phyloP scores from a whole-genome alignment of 2,888 invertebrate genomes.

The Stenolophus ochropezus region DNA sequence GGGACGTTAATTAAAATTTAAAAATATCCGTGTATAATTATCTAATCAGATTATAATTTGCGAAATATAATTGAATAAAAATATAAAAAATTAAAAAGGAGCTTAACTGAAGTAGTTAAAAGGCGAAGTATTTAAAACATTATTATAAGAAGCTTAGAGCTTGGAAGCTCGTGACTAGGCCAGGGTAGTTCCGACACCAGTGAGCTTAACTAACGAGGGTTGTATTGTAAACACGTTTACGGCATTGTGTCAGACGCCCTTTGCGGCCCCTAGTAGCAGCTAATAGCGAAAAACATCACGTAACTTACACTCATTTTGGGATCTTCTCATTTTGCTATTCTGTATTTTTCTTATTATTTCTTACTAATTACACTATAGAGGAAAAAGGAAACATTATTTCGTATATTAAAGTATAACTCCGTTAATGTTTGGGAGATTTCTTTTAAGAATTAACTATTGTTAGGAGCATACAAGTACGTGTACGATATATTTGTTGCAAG shows the following conservation, averaged over 20 bases:
- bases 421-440: no score
- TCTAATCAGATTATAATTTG: slow-evolving; percentile 6
- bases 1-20: no score
- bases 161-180: slow-evolving; percentile 10
- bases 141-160: slow-evolving; percentile 53
- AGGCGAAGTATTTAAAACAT: slow-evolving; percentile 8
- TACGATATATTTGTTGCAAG: no score
- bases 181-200: slow-evolving; percentile 8
- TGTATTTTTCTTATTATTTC: background rate
- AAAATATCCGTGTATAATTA: no score
- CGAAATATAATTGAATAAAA: background rate
- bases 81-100: background rate
- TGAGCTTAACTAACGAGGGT: slow-evolving; percentile 44
- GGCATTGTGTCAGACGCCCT: background rate
- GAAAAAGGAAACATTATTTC: background rate
- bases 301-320: background rate
- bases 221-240: slow-evolving; percentile 47
- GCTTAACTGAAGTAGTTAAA: background rate
- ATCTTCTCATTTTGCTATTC: background rate
- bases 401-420: no score
- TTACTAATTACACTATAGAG: background rate
- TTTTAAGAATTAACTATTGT: background rate
- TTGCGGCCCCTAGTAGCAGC: background rate
- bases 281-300: background rate
- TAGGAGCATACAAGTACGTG: no score